Evolutionary conservation across 2,113 vertebrate species (phyloP).

Genomic region (Sialia sialis): DNA sequence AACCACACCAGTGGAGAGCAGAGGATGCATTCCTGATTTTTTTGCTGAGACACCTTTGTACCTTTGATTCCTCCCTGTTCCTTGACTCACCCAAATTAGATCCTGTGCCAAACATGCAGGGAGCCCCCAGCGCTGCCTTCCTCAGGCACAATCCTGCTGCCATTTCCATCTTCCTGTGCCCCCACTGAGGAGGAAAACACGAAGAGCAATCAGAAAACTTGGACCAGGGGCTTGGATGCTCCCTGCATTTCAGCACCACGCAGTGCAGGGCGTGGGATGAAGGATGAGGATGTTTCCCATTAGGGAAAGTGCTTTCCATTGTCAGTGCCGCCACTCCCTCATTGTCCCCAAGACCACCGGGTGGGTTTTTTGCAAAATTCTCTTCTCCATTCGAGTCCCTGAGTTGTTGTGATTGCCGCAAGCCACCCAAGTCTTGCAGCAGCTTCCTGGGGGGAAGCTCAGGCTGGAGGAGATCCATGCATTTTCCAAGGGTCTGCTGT

Average conservation of each 20-base stretch:
- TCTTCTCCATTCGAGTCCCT: not conserved
- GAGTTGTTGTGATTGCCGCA: not conserved
- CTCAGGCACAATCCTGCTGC: not conserved
- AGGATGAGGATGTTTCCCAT: slow-evolving; percentile 12
- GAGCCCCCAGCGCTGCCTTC: not conserved
- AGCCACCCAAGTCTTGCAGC: not conserved
- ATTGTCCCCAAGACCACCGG: not conserved
- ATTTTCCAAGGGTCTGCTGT: not conserved
- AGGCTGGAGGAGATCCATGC: not conserved
- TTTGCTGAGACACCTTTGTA: not conserved
- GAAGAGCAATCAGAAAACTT: not conserved
- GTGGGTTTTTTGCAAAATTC: not conserved
- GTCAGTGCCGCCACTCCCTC: not conserved
- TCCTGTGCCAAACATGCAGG: not conserved
- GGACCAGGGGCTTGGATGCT: not conserved
- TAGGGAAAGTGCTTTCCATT: slow-evolving; percentile 45
- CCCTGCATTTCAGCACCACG: not conserved
- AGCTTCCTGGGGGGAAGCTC: not conserved
- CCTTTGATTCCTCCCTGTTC: not conserved
- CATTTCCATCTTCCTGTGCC: not conserved
- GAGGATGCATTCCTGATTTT: too few relatives aligned
- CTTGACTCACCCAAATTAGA: not conserved
- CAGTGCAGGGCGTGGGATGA: not conserved
- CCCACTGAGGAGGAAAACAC: not conserved
- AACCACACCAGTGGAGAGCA: too few relatives aligned